Conservation (phyloP, 2,797 vertebrate species). For the Heteromormyrus szaboi region DNA sequence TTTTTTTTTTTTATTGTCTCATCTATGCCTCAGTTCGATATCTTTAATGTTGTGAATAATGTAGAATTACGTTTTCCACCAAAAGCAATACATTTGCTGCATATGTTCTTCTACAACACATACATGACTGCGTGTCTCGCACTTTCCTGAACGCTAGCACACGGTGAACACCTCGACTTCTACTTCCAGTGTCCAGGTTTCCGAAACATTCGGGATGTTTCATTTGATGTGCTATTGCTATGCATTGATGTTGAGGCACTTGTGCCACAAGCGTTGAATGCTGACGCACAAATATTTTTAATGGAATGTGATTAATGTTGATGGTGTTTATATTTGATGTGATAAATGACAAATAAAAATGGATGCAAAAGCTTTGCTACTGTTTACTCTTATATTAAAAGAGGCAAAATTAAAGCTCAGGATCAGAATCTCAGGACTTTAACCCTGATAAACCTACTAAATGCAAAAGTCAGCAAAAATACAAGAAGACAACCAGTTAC, state of each 20-base stretch:
- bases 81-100: background rate
- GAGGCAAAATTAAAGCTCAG: background rate
- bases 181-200: background rate
- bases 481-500: background rate
- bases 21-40: background rate
- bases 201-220: background rate
- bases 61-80: background rate
- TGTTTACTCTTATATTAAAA: background rate
- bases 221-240: background rate
- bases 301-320: background rate
- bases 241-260: background rate
- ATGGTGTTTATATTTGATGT: background rate
- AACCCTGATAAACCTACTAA: background rate
- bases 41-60: background rate
- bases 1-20: background rate
- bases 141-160: background rate
- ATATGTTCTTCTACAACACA: background rate
- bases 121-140: background rate
- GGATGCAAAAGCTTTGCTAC: background rate
- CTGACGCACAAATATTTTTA: background rate
- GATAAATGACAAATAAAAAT: background rate
- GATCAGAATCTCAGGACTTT: background rate
- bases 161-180: background rate
- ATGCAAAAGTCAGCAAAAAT: background rate
- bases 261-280: background rate